These are phyloP conservation scores for Sycophaga agraensis DNA, from an alignment of 1,140 invertebrate species.

Conservation along the genomic window DNA sequence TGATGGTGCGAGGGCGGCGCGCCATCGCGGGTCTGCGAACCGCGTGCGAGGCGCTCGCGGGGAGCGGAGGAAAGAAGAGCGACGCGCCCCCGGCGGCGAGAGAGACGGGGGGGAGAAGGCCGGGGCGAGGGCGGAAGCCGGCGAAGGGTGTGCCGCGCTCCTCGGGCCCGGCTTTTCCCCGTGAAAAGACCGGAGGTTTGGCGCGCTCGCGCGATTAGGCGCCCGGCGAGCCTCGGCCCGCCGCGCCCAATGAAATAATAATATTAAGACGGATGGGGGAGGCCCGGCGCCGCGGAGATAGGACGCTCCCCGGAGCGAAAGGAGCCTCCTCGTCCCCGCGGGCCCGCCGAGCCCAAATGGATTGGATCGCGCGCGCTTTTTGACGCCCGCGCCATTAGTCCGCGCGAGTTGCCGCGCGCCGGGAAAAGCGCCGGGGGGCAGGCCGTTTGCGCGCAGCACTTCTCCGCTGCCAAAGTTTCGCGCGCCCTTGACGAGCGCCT, in stretches of 20 bases:
- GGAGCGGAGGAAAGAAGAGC: background rate
- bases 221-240: conserved; percentile 27
- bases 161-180: conserved; percentile 10
- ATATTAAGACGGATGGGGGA: conserved; percentile 49
- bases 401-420: too few species aligned
- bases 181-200: conserved; percentile 35
- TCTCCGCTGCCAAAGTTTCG: too few species aligned
- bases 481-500: too few species aligned
- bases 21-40: conserved; percentile 31
- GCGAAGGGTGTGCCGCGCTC: background rate
- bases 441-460: conserved; percentile 15
- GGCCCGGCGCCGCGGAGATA: conserved; percentile 17
- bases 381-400: conserved; percentile 23
- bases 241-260: conserved; percentile 51
- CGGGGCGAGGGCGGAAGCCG: background rate
- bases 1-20: conserved; percentile 44
- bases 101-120: background rate
- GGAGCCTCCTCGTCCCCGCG: conserved; percentile 25
- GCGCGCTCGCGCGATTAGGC: conserved; percentile 46
- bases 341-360: conserved; percentile 19
- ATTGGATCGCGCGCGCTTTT: conserved; percentile 21
- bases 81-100: background rate
- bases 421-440: conserved; percentile 13
- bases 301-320: conserved; percentile 22
- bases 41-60: background rate